phyloP scores from a whole-genome alignment of 2,113 vertebrate species.

The Trinectes maculatus region DNA sequence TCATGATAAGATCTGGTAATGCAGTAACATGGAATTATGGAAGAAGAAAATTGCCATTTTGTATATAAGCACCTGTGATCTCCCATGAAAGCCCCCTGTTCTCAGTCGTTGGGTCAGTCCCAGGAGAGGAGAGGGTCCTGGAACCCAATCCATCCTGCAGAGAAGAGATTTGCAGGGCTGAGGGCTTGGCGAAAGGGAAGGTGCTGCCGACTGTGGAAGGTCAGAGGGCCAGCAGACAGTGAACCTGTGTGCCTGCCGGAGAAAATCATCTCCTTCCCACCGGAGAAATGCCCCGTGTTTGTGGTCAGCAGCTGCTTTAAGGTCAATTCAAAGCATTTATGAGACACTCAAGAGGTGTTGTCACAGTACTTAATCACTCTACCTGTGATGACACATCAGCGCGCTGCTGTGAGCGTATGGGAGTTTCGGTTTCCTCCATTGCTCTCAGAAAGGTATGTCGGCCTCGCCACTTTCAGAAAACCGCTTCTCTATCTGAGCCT shows the following conservation, averaged over 20 bases:
- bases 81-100: slow-evolving; percentile 80
- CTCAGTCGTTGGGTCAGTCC: slow-evolving; percentile 69
- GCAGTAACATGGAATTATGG: slow-evolving; percentile 86
- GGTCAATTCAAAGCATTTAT: slow-evolving; percentile 67
- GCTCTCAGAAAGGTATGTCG: slow-evolving; percentile 44
- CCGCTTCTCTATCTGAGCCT: slow-evolving; percentile 50
- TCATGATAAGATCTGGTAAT: slow-evolving; percentile 84
- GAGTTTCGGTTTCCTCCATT: slow-evolving; percentile 49
- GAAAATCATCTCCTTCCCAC: slow-evolving; percentile 64
- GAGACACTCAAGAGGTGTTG: slow-evolving; percentile 59
- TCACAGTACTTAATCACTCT: slow-evolving; percentile 52
- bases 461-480: slow-evolving; percentile 30
- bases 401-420: slow-evolving; percentile 55
- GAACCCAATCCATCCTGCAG: slow-evolving; percentile 74
- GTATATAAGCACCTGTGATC: slow-evolving; percentile 87
- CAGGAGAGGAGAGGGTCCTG: slow-evolving; percentile 69
- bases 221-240: slow-evolving; percentile 68
- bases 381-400: slow-evolving; percentile 59
- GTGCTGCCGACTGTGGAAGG: slow-evolving; percentile 71
- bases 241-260: slow-evolving; percentile 66
- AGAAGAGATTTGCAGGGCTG: slow-evolving; percentile 67
- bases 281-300: slow-evolving; percentile 55
- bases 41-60: slow-evolving; percentile 86
- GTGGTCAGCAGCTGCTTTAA: slow-evolving; percentile 68
- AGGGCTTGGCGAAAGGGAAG: slow-evolving; percentile 66